phyloP scores from a whole-genome alignment of 2,113 vertebrate genomes.

The Lonchura striata region DNA sequence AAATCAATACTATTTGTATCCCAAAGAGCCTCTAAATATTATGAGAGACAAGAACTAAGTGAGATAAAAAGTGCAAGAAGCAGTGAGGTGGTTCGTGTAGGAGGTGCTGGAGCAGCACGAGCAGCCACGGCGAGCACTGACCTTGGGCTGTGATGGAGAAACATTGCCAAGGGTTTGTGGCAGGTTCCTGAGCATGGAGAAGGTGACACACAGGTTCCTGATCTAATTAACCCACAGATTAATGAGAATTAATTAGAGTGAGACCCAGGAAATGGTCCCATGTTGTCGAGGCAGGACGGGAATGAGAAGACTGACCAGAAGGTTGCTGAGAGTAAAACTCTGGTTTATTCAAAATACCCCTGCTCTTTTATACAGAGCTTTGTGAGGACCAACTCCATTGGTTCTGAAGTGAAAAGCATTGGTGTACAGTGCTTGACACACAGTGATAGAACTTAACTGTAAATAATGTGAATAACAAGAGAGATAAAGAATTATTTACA shows the following conservation, averaged over 20 bases:
- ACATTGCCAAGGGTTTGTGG: neutral
- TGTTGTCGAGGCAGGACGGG: too few relatives aligned
- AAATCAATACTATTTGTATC: neutral
- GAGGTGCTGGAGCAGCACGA: neutral
- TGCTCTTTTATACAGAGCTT: too few relatives aligned
- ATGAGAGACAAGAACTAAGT: neutral
- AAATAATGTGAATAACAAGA: too few relatives aligned
- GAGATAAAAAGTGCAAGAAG: neutral
- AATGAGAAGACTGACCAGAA: too few relatives aligned
- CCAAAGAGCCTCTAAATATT: constrained; percentile 8
- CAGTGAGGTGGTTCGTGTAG: neutral
- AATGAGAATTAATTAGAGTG: neutral
- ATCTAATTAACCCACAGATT: neutral
- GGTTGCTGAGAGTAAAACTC: too few relatives aligned
- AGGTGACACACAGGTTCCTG: neutral
- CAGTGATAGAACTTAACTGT: too few relatives aligned
- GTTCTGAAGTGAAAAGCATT: too few relatives aligned
- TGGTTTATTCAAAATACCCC: too few relatives aligned
- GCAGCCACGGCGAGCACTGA: fast-evolving
- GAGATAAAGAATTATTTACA: too few relatives aligned
- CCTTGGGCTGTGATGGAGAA: neutral
- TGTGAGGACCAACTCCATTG: too few relatives aligned
- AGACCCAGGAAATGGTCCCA: neutral
- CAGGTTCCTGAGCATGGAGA: neutral
- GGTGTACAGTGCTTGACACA: too few relatives aligned